Base-by-base conservation (phyloP, 2,113 vertebrate species). In the Oncorhynchus masou region DNA sequence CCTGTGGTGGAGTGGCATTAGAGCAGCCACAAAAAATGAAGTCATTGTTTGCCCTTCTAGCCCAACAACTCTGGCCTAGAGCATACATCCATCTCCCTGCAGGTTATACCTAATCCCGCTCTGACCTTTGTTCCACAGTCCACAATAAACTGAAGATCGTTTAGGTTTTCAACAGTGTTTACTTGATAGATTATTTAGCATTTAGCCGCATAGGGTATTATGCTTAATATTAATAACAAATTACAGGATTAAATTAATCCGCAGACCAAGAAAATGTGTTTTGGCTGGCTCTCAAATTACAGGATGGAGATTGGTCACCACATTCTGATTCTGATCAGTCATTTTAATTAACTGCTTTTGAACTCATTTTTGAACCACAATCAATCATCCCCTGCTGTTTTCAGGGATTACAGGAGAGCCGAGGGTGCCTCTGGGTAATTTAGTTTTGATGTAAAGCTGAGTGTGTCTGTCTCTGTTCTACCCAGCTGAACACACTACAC, bases 401-500 rank as follows among this genome's bases (percentile, higher is more conserved):
- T 45, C 2, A 45, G 9, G 39, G 39, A 45, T 45, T 45, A 45
- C 39, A 9, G 9, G 39, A 45, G 39, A 45, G 39, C 39, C 39
- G 8, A 45, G 39, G 81, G 75, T 88, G 76, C 81, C 80, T 84
- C 8, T 49, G 73, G 70, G 51, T 11, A 70, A 31, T 69, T 24
- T 27, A 20, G 60, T 24, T 76, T 68, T 45, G 39, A 2, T 45
- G 39, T 45, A 45, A 45, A 9, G 39, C 39, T 45, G 39, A 45
- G 39, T 45, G 9, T 45, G 39, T 45, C 39, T 11, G 39, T 45
- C 39, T 45, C 39, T 45, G 39, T 45, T 45, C 39, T 31, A 88
- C 93, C 79, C 91, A 99, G 98, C 94, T 99, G 79, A 99, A 99
- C 83, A 83, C 92, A 76, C 94, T 99, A 70, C 97, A 99, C 82